phyloP scores from a whole-genome alignment of 2,888 invertebrate genomes.

The Caenorhabditis imperialis region DNA sequence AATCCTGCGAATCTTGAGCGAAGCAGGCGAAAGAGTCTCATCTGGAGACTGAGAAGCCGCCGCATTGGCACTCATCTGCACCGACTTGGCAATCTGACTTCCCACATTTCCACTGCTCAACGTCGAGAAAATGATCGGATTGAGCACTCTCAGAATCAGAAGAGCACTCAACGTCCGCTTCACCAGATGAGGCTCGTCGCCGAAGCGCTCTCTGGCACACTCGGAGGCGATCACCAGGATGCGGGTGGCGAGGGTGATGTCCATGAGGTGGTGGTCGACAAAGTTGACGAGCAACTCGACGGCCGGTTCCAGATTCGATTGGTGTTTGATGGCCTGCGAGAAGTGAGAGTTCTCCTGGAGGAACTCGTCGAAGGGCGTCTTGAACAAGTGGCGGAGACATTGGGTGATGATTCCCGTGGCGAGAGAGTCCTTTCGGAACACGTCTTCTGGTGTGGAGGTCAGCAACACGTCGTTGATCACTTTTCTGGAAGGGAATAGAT shows the following conservation, averaged over 20 bases:
- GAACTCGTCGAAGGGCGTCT: constrained; percentile 51
- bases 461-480: constrained; percentile 34
- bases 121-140: constrained; percentile 50
- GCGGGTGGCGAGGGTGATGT: constrained; percentile 33
- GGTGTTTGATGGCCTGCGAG: constrained; percentile 16
- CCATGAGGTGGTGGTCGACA: constrained; percentile 43
- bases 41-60: constrained; percentile 34
- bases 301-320: constrained; percentile 13
- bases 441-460: constrained; percentile 50
- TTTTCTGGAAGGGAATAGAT: constrained; percentile 27
- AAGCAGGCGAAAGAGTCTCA: constrained; percentile 25
- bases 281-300: constrained; percentile 41
- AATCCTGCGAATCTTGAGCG: constrained; percentile 34
- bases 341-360: constrained; percentile 39
- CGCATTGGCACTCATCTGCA: constrained; percentile 54
- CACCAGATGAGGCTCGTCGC: constrained; percentile 40
- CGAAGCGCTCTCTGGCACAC: constrained; percentile 36
- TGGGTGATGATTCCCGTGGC: constrained; percentile 59
- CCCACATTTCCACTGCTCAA: constrained; percentile 41
- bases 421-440: constrained; percentile 60
- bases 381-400: constrained; percentile 49
- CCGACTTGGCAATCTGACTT: constrained; percentile 52
- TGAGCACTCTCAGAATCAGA: constrained; percentile 46
- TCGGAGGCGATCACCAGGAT: constrained; percentile 34
- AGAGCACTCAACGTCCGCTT: constrained; percentile 50